These are phyloP conservation scores for Dasyurus viverrinus DNA, from an alignment of 2,113 vertebrate genomes.

Conservation along the genomic window DNA sequence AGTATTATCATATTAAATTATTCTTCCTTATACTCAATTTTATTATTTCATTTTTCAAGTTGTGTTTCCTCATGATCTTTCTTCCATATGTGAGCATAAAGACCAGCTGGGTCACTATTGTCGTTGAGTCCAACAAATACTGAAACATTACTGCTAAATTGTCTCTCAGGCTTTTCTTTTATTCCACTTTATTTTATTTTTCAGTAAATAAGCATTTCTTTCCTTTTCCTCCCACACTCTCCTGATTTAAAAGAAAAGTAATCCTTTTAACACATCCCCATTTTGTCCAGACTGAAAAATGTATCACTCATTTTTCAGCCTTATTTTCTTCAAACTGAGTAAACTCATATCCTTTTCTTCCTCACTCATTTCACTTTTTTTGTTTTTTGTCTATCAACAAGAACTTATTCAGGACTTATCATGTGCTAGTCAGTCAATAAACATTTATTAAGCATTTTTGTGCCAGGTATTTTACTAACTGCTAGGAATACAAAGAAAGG, in stretches of 20 bases:
- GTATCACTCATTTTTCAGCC: background rate
- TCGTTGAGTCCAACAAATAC: background rate
- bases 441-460: background rate
- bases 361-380: background rate
- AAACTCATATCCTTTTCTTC: background rate
- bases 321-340: background rate
- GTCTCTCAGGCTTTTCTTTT: background rate
- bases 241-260: background rate
- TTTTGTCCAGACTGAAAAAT: background rate
- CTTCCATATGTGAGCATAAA: background rate
- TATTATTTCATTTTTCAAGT: background rate
- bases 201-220: background rate
- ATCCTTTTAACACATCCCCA: background rate
- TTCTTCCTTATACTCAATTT: background rate
- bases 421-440: background rate
- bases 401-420: background rate
- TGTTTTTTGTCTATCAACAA: background rate
- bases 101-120: background rate
- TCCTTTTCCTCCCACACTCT: background rate
- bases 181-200: background rate
- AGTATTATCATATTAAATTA: background rate
- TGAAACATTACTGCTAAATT: background rate
- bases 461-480: background rate
- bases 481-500: background rate
- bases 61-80: background rate